These are phyloP conservation scores for Macrosiphum euphorbiae DNA, from an alignment of 2,888 invertebrate genomes.

Conservation along the genomic window DNA sequence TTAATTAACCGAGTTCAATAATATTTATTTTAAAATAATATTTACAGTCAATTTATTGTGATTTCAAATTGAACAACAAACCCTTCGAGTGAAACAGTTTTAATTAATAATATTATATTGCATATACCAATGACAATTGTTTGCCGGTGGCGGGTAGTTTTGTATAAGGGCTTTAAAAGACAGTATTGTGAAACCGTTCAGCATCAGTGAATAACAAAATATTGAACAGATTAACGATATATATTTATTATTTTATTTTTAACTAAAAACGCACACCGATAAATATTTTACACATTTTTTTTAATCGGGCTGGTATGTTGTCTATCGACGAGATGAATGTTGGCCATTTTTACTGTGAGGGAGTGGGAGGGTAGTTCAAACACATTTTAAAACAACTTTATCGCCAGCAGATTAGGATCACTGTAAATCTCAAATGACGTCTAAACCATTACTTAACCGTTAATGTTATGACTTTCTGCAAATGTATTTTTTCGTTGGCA, in stretches of 20 bases:
- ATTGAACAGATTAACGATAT: not conserved
- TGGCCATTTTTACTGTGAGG: not conserved
- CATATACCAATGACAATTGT: not conserved
- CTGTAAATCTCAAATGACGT: not conserved
- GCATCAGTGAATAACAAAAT: not conserved
- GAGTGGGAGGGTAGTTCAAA: not conserved
- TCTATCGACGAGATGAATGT: not conserved
- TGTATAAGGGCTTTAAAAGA: not conserved
- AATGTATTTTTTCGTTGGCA: not conserved
- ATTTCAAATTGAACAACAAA: not conserved
- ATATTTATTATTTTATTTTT: not conserved
- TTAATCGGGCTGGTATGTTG: not conserved
- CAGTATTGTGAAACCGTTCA: not conserved
- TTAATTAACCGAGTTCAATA: no score
- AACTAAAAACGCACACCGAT: not conserved
- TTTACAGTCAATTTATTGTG: not conserved
- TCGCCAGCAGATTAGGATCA: not conserved
- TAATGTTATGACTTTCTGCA: not conserved
- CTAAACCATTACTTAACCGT: not conserved
- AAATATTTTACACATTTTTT: not conserved
- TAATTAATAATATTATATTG: not conserved
- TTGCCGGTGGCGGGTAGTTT: not conserved
- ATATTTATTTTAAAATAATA: not conserved
- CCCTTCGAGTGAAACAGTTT: not conserved
- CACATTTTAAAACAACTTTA: not conserved